Percentiles rank a stretch among this genome's conserved stretches.
Conservation (phyloP, 2,888 invertebrate genomes). For the Sisyra nigra region DNA sequence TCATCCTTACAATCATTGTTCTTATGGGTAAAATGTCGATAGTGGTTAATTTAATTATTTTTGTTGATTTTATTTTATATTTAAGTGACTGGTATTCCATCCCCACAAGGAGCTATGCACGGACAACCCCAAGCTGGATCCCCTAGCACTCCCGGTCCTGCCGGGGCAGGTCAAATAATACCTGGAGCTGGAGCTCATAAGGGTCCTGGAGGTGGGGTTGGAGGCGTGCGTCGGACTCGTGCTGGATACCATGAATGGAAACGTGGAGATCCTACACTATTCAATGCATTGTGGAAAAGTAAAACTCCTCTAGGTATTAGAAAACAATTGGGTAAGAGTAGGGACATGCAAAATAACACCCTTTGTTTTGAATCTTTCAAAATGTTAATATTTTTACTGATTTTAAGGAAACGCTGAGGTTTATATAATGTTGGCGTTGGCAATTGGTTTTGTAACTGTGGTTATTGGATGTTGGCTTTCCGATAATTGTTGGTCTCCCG, state of each 20-base stretch:
- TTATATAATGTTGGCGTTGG: constrained; percentile 54
- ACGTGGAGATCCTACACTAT: constrained; percentile 52
- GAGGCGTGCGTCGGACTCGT: constrained; percentile 37
- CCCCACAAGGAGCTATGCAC: constrained; percentile 40
- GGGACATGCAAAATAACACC: not conserved
- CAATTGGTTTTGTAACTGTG: constrained; percentile 56
- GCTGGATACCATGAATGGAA: constrained; percentile 54
- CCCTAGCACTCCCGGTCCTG: constrained; percentile 33
- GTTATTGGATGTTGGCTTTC: constrained; percentile 63
- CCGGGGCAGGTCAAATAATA: constrained; percentile 32
- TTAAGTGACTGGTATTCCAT: constrained; percentile 28
- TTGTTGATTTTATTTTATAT: constrained; percentile 5
- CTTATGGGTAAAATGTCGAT: constrained; percentile 22
- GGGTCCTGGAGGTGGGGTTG: constrained; percentile 35
- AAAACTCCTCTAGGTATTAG: constrained; percentile 55
- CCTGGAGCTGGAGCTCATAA: constrained; percentile 24
- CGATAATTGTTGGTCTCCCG: constrained; percentile 65
- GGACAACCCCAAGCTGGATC: constrained; percentile 29
- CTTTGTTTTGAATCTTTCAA: not conserved
- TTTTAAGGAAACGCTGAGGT: constrained; percentile 55
- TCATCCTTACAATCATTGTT: constrained; percentile 28
- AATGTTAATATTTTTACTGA: not conserved
- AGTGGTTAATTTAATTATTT: not conserved
- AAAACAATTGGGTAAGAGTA: constrained; percentile 41
- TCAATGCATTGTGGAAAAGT: constrained; percentile 57